Base-by-base conservation (phyloP, 2,113 vertebrate species). In the Heloderma charlesbogerti region DNA sequence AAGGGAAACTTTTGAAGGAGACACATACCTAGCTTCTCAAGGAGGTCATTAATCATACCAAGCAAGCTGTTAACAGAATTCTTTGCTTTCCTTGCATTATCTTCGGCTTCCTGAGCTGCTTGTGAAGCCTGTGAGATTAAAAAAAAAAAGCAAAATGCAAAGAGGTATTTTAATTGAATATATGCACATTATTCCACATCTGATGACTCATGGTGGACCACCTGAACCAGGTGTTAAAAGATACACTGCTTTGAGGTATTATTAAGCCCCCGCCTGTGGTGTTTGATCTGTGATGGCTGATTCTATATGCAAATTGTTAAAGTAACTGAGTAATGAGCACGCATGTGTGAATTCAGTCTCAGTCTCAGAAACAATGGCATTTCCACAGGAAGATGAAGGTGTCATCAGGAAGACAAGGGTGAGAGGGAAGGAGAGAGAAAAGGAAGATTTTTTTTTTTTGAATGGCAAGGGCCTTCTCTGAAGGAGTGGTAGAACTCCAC, bases 71-170 rank as follows among this genome's bases (percentile, higher is more conserved):
- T 98, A 25, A 99, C 99, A 0, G 98, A 98, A 82, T 97, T 98
- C 95, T 99, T 99, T 0, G 98, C 99, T 95, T 99, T 99, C 91
- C 98, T 98, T 84, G 99, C 99, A 9, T 98, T 99, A 95, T 98
- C 98, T 93, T 99, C 99, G 0, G 99, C 99, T 94, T 99, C 98
- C 94, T 99, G 99, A 1, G 99, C 99, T 71, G 97, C 98, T 86
- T 98, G 97, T 0, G 99, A 98, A 9, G 98, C 99, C 99, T 99
- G 92, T 93, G 2, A 25, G 29, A 34, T 83, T n/a, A n/a, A n/a
- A n/a, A n/a, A 37, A 45, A 54, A 87, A 40, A 0, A 2, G 74
- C 5, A 86, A 66, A 57, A 93, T 37, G 34, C 18, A 82, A 16
- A 25, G 51, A 25, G 15, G n/a, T 27, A 51, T 27, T 40, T 27